These are phyloP conservation scores for Virgularia gustaviana DNA, from an alignment of 92 coral and sea anemone species.

Conservation along the genomic window DNA sequence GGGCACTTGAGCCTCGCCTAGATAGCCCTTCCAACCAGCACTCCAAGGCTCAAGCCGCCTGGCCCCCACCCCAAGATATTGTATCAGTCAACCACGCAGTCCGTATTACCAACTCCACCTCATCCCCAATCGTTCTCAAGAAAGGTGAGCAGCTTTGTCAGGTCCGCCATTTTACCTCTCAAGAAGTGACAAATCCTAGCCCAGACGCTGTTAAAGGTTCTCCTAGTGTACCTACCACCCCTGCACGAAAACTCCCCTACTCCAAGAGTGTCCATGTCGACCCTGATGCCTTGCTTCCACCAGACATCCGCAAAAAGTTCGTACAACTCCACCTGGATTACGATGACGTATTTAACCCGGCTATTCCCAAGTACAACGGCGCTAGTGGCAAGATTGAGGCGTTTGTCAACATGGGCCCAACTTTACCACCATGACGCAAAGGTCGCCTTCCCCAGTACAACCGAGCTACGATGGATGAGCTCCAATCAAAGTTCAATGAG, in stretches of 20 bases:
- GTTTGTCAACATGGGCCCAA: no score
- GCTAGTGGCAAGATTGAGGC: no score
- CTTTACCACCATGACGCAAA: constrained; percentile 47
- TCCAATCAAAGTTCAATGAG: constrained; percentile 37
- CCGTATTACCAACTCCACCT: constrained; percentile 44
- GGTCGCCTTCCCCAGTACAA: constrained; percentile 52
- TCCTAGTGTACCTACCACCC: constrained; percentile 6
- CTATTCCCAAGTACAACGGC: constrained; percentile 59
- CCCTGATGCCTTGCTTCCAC: constrained; percentile 47
- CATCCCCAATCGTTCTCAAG: constrained; percentile 43
- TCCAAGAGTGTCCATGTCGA: constrained; percentile 31
- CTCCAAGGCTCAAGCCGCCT: constrained; percentile 40
- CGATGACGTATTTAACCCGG: constrained; percentile 44
- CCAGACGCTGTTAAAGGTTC: constrained; percentile 11
- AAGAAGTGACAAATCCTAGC: constrained; percentile 16
- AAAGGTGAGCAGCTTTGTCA: constrained; percentile 54
- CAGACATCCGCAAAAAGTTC: constrained; percentile 40
- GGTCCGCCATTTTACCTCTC: constrained; percentile 27
- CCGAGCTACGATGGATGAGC: constrained; percentile 42
- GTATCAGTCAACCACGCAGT: constrained; percentile 31
- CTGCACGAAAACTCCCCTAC: constrained; percentile 27
- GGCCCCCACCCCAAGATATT: constrained; percentile 53
- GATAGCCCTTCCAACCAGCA: constrained; percentile 58
- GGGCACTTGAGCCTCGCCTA: constrained; percentile 55
- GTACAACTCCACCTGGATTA: constrained; percentile 39